These are phyloP conservation scores for Pungitius pungitius DNA, from an alignment of 2,113 vertebrate genomes.

Conservation along the genomic window DNA sequence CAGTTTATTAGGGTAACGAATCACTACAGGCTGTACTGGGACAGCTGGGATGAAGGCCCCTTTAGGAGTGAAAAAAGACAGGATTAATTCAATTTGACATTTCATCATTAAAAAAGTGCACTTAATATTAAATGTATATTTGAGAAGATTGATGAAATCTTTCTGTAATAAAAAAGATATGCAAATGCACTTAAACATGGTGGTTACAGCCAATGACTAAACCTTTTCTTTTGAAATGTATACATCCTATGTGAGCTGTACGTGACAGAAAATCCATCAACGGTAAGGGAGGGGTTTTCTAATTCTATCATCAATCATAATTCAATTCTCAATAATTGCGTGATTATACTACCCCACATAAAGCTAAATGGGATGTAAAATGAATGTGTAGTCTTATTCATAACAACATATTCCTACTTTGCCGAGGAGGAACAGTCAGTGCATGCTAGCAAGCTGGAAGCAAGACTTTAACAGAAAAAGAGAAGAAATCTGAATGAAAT, in stretches of 20 bases:
- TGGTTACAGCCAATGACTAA: neutral
- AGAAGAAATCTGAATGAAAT: neutral
- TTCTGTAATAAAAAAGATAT: neutral
- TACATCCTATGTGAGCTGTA: neutral
- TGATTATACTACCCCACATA: neutral
- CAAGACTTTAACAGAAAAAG: neutral
- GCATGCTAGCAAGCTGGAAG: neutral
- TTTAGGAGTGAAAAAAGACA: slow-evolving; percentile 56
- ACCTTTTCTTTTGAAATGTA: neutral
- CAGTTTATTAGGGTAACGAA: slow-evolving; percentile 94
- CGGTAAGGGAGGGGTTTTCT: neutral
- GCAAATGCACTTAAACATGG: neutral
- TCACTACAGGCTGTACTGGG: slow-evolving; percentile 94
- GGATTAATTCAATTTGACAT: neutral
- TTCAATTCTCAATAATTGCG: neutral
- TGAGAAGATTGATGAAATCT: neutral
- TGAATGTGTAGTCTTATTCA: neutral
- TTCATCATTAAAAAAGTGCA: neutral
- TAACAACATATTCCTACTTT: neutral
- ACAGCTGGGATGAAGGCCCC: slow-evolving; percentile 97
- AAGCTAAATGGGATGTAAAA: neutral
- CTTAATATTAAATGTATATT: neutral
- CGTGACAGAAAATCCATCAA: neutral
- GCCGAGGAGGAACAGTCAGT: neutral
- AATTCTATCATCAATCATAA: neutral